Conservation (phyloP, 2,797 vertebrate species). For the Hyperoplus lanceolatus region DNA sequence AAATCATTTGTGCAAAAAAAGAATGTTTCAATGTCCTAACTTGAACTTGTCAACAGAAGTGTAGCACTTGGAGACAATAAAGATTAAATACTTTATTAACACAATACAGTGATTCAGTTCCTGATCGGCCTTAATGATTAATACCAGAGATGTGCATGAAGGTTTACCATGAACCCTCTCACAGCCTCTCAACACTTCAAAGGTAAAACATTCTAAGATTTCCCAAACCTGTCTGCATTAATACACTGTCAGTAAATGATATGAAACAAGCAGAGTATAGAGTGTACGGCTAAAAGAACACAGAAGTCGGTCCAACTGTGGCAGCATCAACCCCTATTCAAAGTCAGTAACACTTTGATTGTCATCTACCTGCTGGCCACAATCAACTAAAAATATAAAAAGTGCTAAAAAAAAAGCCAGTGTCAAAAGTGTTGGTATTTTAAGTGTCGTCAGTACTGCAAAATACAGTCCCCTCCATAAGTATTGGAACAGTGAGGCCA, state of each 20-base stretch:
- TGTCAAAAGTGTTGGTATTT: neutral
- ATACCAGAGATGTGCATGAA: conserved; percentile 17
- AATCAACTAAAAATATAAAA: conserved; percentile 10
- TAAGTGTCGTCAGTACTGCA: conserved; percentile 28
- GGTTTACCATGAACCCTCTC: neutral
- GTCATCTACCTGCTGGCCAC: conserved; percentile 48
- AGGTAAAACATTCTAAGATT: conserved; percentile 19
- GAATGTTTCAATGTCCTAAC: neutral
- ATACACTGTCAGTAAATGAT: conserved; percentile 22
- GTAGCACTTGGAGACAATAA: conserved; percentile 5
- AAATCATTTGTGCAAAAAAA: neutral
- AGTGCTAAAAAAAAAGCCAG: conserved; percentile 8
- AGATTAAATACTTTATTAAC: conserved; percentile 71
- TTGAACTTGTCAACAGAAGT: neutral
- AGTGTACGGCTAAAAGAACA: conserved; percentile 19
- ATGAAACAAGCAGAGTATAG: neutral
- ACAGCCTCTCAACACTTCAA: conserved; percentile 35
- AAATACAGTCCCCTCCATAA: too few species aligned
- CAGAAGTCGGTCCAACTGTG: neutral
- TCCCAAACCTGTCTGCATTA: neutral
- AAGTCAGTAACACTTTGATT: conserved; percentile 56
- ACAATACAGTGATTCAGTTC: conserved; percentile 56
- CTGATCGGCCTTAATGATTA: conserved; percentile 31
- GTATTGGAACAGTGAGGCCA: too few species aligned
- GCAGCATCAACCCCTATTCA: conserved; percentile 10